These are phyloP conservation scores for Harpagoxenus sublaevis DNA, from an alignment of 2,888 invertebrate genomes.

Conservation along the genomic window DNA sequence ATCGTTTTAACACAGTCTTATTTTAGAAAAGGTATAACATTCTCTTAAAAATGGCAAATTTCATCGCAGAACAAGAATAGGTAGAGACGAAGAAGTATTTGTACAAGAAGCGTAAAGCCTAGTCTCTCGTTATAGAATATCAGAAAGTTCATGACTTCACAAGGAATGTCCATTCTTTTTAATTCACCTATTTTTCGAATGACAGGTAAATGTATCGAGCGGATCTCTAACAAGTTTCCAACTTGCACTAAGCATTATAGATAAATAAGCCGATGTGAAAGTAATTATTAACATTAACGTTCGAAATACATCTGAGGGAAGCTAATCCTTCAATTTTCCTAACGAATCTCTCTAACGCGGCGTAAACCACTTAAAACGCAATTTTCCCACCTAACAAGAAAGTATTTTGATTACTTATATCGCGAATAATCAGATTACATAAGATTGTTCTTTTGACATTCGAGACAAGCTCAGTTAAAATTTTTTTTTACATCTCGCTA, in stretches of 20 bases:
- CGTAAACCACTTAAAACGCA: not conserved
- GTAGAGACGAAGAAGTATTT: not conserved
- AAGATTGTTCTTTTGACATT: conserved; percentile 21
- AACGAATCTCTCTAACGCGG: conserved; percentile 21
- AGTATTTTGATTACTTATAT: conserved; percentile 11
- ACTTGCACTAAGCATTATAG: conserved; percentile 25
- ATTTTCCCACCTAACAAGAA: conserved; percentile 13
- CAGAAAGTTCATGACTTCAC: conserved; percentile 22
- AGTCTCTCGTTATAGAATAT: not conserved
- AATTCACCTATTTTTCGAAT: conserved; percentile 38
- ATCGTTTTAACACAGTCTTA: not conserved
- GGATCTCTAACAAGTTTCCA: conserved; percentile 20
- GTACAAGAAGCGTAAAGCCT: not conserved
- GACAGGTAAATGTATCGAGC: conserved; percentile 7
- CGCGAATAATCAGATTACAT: not conserved
- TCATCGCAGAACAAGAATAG: not conserved
- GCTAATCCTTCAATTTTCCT: conserved; percentile 23
- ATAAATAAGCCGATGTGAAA: conserved; percentile 40
- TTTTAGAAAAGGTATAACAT: not conserved
- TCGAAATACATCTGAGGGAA: conserved; percentile 9
- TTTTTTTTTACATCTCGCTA: conserved; percentile 32
- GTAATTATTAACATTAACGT: conserved; percentile 39
- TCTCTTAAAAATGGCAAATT: conserved; percentile 15
- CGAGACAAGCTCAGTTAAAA: not conserved
- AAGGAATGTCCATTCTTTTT: conserved; percentile 40